Evolutionary conservation across 2,888 invertebrate genomes (phyloP), one percentile per base, ranked within the genome.

Genomic region (Cerceris ruficornis): DNA sequence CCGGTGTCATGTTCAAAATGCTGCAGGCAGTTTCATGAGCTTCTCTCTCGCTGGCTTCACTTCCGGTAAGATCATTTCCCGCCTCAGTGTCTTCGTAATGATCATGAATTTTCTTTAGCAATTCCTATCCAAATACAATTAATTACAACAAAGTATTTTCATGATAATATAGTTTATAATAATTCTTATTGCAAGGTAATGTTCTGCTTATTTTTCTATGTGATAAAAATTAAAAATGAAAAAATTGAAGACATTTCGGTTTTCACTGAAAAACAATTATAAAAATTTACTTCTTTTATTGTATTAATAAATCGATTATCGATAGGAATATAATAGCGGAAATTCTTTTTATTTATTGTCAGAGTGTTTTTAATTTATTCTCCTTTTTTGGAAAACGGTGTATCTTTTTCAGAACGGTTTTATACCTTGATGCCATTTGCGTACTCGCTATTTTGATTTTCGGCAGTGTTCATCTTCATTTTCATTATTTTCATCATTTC

Each of bases 1-100:
- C 78, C 5, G 85, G 88, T n/a, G 88, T 87, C 69, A 88, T 87
- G 42, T 88, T 88, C 43, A 88, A 82, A 77, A 88, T 88, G 59
- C 80, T 74, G 42, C 88, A 87, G 5, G 87, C 87, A n/a, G 86
- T 85, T 72, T 86, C 78, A 13, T 83, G 82, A 14, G 86, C 86
- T 67, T 88, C 88, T 14, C 75, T 81, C 70, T 87, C 86, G 52
- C 87, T 83, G 4, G 82, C 74, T 67, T 86, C 88, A 49, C 75
- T 77, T 55, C 71, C 52, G 60, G 75, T 68, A 43, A 17, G 15
- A 9, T 8, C 49, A 6, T 46, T 69, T 8, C 49, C 54, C 9
- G 17, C n/a, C 13, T 58, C 49, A 4, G 9, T 9, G 7, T 46
- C 52, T 6, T 0, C 8, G 7, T 49, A 55, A 4, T 62, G 13